Conservation (phyloP, 2,797 vertebrate species). For the Sebastolobus alascanus region DNA sequence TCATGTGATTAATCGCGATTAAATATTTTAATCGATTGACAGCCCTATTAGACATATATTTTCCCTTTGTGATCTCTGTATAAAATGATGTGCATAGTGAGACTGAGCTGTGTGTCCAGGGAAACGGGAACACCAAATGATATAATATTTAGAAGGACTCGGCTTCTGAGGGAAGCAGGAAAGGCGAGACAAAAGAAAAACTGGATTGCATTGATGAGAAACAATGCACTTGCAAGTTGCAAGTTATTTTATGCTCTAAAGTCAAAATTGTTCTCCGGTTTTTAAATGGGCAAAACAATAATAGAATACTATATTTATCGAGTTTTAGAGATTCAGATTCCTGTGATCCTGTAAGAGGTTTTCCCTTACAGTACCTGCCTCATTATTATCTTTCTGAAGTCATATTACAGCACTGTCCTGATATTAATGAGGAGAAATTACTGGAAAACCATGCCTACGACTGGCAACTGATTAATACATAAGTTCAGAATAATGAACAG, state of each 20-base stretch:
- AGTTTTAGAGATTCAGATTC: no score
- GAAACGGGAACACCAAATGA: background rate
- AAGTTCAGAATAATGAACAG: constrained; percentile 19
- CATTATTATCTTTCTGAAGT: background rate
- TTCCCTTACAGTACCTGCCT: background rate
- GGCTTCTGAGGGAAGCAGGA: background rate
- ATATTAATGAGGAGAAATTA: constrained; percentile 20
- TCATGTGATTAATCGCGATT: background rate
- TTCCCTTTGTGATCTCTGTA: no score
- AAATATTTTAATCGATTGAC: no score
- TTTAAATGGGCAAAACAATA: background rate
- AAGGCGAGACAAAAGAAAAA: background rate
- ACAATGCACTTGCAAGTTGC: no score
- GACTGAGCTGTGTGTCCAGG: background rate
- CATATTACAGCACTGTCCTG: background rate
- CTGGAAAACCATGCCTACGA: background rate
- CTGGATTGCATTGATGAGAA: no score
- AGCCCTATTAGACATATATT: no score
- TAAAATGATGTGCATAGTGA: background rate
- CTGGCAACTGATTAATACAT: constrained; percentile 29
- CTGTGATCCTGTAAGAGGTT: background rate
- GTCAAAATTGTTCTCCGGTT: no score
- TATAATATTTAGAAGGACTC: background rate
- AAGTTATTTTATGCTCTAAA: no score
- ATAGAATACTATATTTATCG: background rate